phyloP scores from a whole-genome alignment of 2,888 invertebrate species.

The Synanthedon tipuliformis region DNA sequence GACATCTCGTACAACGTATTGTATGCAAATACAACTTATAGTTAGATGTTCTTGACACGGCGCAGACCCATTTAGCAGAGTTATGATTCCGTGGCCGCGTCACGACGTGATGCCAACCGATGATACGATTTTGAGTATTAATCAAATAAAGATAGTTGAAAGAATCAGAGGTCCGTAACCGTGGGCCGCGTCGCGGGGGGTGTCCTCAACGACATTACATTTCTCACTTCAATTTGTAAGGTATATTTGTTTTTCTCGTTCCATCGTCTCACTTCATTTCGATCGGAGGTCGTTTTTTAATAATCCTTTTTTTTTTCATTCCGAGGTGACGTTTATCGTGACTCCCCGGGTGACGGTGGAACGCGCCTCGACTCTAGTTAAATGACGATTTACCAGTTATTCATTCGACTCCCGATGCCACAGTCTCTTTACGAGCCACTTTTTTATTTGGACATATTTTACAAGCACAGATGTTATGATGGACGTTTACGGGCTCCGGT shows the following conservation, averaged over 20 bases:
- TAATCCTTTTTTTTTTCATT: constrained; percentile 58
- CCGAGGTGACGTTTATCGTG: constrained; percentile 64
- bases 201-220: constrained; percentile 49
- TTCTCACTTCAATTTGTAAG: constrained; percentile 63
- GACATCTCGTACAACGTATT: constrained; percentile 26
- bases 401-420: constrained; percentile 57
- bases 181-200: constrained; percentile 43
- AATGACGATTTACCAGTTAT: constrained; percentile 60
- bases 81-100: constrained; percentile 33
- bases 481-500: constrained; percentile 37
- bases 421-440: constrained; percentile 59
- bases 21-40: constrained; percentile 51
- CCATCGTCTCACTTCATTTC: constrained; percentile 55
- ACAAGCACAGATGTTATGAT: constrained; percentile 62
- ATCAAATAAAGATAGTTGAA: constrained; percentile 47
- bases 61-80: constrained; percentile 48
- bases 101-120: constrained; percentile 42
- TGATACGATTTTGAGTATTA: constrained; percentile 43
- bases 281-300: constrained; percentile 50
- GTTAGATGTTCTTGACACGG: constrained; percentile 14
- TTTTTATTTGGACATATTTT: constrained; percentile 63
- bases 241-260: constrained; percentile 52
- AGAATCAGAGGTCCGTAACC: constrained; percentile 15
- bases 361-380: constrained; percentile 43
- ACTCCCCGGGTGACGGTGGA: constrained; percentile 52